Evolutionary conservation across 2,888 invertebrate species (phyloP).

Genomic region (Alentia gelatinosa): DNA sequence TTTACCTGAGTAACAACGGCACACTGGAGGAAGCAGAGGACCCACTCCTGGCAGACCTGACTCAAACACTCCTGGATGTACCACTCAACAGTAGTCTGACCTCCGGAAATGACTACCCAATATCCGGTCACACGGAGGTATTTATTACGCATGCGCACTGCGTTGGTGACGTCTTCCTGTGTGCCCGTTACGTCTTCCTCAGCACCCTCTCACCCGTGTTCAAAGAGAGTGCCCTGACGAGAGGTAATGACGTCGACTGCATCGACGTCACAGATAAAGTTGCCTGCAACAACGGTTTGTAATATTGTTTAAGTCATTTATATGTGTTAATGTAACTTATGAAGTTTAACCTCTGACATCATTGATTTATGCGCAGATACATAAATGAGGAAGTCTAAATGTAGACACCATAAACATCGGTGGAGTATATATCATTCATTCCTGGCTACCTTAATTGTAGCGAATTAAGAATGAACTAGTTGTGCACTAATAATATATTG

Average conservation of each 20-base stretch:
- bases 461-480: too few relatives aligned
- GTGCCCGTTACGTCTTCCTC: slow-evolving; percentile 17
- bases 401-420: too few relatives aligned
- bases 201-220: not conserved
- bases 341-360: too few relatives aligned
- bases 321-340: too few relatives aligned
- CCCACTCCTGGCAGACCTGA: not conserved
- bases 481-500: too few relatives aligned
- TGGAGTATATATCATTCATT: too few relatives aligned
- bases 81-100: not conserved
- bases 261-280: not conserved
- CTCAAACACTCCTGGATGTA: not conserved
- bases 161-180: not conserved
- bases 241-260: not conserved
- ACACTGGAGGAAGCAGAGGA: not conserved
- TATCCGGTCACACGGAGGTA: not conserved
- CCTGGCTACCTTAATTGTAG: too few relatives aligned
- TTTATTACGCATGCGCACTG: not conserved
- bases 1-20: not conserved
- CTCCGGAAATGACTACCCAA: not conserved
- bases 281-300: not conserved
- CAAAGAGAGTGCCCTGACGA: not conserved
- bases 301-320: not conserved
- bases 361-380: too few relatives aligned
- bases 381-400: too few relatives aligned